Evolutionary conservation across 2,888 invertebrate species (phyloP).

Genomic region (Drosophila cracens): DNA sequence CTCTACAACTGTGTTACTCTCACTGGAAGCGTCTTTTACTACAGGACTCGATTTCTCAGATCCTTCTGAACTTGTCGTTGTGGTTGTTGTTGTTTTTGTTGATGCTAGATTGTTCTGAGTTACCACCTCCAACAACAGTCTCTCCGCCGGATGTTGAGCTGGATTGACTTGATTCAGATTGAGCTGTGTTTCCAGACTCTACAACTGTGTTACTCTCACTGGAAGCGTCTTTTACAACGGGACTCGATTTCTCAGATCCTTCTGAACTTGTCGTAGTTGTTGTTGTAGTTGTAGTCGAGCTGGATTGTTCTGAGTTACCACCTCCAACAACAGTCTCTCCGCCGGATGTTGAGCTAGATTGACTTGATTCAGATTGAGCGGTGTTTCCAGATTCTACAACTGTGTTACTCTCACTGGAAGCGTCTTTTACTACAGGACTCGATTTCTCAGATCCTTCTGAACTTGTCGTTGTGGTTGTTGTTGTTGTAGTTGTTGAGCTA

Average conservation of each 20-base stretch:
- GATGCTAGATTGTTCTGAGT: background rate
- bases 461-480: background rate
- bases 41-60: background rate
- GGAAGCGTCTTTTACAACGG: background rate
- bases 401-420: background rate
- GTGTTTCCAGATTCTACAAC: constrained; percentile 3
- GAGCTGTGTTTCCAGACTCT: background rate
- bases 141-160: constrained; percentile 1
- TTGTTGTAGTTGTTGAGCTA: too few species aligned
- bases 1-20: background rate
- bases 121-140: background rate
- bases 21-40: background rate
- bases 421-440: background rate
- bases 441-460: background rate
- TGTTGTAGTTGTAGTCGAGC: constrained; percentile 16
- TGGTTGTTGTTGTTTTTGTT: constrained; percentile 12
- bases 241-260: background rate
- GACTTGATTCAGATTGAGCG: background rate
- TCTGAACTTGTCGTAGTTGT: background rate
- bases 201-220: background rate
- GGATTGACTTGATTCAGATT: background rate
- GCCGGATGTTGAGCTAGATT: background rate
- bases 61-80: constrained; percentile 1
- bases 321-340: background rate
- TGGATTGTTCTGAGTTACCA: constrained; percentile 6